A percentile compares a stretch with the other conserved stretches of the same genome.
phyloP scores from a whole-genome alignment of 2,888 invertebrate species.

The Megaustenia siamemsis region DNA sequence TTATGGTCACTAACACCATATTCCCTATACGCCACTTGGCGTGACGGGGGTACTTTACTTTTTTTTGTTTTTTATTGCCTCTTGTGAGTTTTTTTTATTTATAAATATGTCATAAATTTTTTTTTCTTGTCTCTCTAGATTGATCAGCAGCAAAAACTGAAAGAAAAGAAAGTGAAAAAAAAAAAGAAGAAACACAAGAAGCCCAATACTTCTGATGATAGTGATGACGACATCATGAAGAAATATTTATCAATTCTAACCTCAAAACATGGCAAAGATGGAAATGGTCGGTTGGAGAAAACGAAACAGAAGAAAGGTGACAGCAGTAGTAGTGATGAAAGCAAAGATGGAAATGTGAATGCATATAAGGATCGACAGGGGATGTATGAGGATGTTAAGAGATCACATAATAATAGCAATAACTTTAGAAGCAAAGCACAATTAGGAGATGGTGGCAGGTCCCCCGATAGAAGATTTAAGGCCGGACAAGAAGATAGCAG shows the following conservation, averaged over 20 bases:
- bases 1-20: too few species aligned
- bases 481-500: slow-evolving; percentile 12
- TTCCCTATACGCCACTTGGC: too few species aligned
- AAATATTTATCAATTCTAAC: slow-evolving; percentile 75
- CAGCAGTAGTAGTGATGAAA: background rate
- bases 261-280: slow-evolving; percentile 64
- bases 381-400: background rate
- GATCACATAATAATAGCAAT: background rate
- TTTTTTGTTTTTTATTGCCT: too few species aligned
- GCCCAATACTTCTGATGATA: slow-evolving; percentile 74
- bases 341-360: background rate
- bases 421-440: background rate
- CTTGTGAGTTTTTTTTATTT: too few species aligned
- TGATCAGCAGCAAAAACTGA: slow-evolving; percentile 56
- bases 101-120: too few species aligned
- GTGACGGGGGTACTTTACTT: too few species aligned
- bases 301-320: background rate
- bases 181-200: slow-evolving; percentile 81
- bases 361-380: background rate
- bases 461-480: background rate
- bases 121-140: slow-evolving; percentile 51
- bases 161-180: slow-evolving; percentile 51
- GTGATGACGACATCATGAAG: slow-evolving; percentile 67
- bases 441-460: background rate
- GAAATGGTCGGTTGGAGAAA: background rate